phyloP scores from a whole-genome alignment of 2,113 vertebrate species.

The Gymnobelideus leadbeateri region DNA sequence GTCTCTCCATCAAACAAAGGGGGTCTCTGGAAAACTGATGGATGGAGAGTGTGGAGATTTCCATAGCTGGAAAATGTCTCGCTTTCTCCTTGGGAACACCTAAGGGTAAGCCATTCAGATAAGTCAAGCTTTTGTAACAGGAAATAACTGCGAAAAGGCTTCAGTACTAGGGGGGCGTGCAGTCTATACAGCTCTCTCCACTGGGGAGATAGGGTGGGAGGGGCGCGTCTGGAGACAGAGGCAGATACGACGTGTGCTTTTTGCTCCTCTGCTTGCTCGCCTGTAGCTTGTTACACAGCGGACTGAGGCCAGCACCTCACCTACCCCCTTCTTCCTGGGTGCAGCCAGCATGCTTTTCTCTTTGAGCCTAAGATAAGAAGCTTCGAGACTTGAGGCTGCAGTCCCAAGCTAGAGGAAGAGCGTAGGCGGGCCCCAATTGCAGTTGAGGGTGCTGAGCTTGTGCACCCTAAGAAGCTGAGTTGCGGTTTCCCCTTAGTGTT shows the following conservation, averaged over 20 bases:
- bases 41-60: neutral
- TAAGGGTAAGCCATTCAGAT: neutral
- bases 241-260: neutral
- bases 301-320: neutral
- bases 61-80: neutral
- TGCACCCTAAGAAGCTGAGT: neutral
- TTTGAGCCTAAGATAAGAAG: neutral
- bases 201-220: slow-evolving; percentile 35
- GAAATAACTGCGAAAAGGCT: slow-evolving; percentile 13
- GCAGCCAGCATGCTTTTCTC: neutral
- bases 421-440: fast-evolving
- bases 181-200: neutral
- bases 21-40: slow-evolving; percentile 59
- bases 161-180: neutral
- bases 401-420: neutral
- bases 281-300: neutral
- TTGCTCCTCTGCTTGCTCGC: neutral
- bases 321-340: neutral
- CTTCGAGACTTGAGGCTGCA: neutral
- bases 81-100: neutral
- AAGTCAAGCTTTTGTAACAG: neutral
- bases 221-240: neutral
- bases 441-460: neutral
- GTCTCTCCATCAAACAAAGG: slow-evolving; percentile 68
- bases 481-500: fast-evolving